These are phyloP conservation scores for Rhingia rostrata DNA, from an alignment of 2,888 invertebrate species.

Conservation along the genomic window DNA sequence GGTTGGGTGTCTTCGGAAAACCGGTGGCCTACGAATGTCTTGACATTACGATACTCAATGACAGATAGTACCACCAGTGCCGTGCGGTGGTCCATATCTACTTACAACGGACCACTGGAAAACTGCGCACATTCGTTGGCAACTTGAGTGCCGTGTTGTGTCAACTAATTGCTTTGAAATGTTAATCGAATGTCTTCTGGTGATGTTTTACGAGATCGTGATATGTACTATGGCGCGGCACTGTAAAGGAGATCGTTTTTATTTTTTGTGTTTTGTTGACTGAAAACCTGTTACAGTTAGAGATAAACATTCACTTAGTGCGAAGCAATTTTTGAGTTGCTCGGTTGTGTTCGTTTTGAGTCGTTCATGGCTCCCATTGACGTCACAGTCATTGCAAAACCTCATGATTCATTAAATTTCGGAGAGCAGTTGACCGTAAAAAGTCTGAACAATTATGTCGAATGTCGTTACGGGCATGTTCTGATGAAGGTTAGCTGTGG, in stretches of 20 bases:
- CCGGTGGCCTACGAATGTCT: constrained; percentile 27
- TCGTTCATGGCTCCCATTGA: constrained; percentile 76
- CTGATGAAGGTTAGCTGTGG: constrained; percentile 7
- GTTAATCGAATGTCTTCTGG: constrained; percentile 54
- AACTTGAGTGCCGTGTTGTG: constrained; percentile 29
- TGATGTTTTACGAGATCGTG: constrained; percentile 48
- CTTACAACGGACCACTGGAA: neutral
- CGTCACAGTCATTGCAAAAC: constrained; percentile 70
- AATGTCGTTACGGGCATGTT: constrained; percentile 14
- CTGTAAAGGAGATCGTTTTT: constrained; percentile 10
- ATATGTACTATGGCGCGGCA: constrained; percentile 11
- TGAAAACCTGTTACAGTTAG: constrained; percentile 48
- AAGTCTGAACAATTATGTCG: constrained; percentile 29
- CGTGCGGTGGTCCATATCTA: constrained; percentile 11
- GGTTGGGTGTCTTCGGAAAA: constrained; percentile 13
- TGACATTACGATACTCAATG: constrained; percentile 33
- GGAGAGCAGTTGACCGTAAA: constrained; percentile 39
- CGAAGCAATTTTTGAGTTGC: constrained; percentile 7
- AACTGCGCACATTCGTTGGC: neutral
- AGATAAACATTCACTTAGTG: constrained; percentile 34
- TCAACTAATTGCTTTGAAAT: constrained; percentile 58
- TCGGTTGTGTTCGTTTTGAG: constrained; percentile 16
- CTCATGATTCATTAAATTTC: constrained; percentile 35
- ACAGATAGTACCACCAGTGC: constrained; percentile 6
- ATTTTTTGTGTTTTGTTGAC: neutral